Evolutionary conservation across 2,113 vertebrate genomes (phyloP), one percentile per base, ranked within the genome.

Genomic region (Brachyistius frenatus): DNA sequence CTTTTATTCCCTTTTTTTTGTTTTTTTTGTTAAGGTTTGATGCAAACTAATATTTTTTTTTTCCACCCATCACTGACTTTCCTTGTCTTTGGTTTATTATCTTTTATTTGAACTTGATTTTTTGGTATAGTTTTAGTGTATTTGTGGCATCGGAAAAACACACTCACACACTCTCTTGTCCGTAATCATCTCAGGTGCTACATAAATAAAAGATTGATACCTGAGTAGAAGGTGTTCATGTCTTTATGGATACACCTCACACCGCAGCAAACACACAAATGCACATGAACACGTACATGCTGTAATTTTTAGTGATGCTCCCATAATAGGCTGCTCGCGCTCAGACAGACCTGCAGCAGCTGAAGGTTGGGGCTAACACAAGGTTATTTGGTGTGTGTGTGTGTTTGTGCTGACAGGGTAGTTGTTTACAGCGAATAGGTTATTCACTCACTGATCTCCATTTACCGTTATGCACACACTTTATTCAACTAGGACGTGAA

Each of bases 361-460:
- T 78, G 79, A 91, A 86, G 86, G 84, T 85, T 78, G 44, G 30
- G 49, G 23, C 30, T 49, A 54, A 66, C 73, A 70, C 85, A 89
- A 86, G 85, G 91, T 86, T 86, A 80, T 76, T 33, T 49, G 9
- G 49, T 47, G 64, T 56, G 23, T 23, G 23, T 23, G 23, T 23
- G 65, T 60, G 66, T 85, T 83, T 78, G 78, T 89, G 87, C 88
- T 89, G 84, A 90, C 80, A 56, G 56, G 76, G 77, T 82, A 77
- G 50, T 76, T 88, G 80, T 90, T 88, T 83, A 89, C 70, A 81
- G 72, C 10, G 15, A 71, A 86, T 35, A 86, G 76, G 78, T 88
- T 82, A 84, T 89, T 85, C 52, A 60, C 35, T 69, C 57, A 14
- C 78, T 90, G 41, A 90, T 84, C 58, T 69, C 64, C 54, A 71